These are phyloP conservation scores for Drosophila miranda DNA, from an alignment of 1,140 invertebrate genomes.

Conservation along the genomic window DNA sequence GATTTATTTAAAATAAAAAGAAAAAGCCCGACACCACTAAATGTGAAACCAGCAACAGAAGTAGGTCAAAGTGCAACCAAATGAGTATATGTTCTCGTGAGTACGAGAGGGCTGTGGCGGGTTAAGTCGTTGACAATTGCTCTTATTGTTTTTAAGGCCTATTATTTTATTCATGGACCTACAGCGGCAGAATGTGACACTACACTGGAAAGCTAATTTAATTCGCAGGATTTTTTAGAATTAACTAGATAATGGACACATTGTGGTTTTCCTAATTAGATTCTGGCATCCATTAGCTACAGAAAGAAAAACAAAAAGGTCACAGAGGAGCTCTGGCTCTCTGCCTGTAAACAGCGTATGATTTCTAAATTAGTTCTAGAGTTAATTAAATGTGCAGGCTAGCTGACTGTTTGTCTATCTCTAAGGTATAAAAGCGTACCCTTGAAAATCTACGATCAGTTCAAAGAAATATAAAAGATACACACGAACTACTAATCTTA, in stretches of 20 bases:
- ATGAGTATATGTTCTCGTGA: constrained; percentile 26
- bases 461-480: too few species aligned
- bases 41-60: constrained; percentile 41
- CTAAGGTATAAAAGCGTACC: too few species aligned
- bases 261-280: too few species aligned
- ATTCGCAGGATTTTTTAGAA: not conserved
- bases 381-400: too few species aligned
- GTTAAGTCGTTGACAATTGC: constrained; percentile 40
- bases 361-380: too few species aligned
- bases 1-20: constrained; percentile 51
- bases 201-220: not conserved
- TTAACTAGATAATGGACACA: not conserved
- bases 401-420: too few species aligned
- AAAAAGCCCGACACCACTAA: constrained; percentile 4
- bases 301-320: too few species aligned
- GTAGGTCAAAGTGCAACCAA: constrained; percentile 61
- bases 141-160: constrained; percentile 20
- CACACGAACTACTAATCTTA: too few species aligned
- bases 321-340: too few species aligned
- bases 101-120: not conserved
- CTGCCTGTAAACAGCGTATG: too few species aligned
- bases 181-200: not conserved
- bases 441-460: too few species aligned
- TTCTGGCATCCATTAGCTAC: too few species aligned
- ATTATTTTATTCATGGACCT: not conserved